Evolutionary conservation across 1,140 invertebrate species (phyloP).

Genomic region (Copidosoma floridanum): DNA sequence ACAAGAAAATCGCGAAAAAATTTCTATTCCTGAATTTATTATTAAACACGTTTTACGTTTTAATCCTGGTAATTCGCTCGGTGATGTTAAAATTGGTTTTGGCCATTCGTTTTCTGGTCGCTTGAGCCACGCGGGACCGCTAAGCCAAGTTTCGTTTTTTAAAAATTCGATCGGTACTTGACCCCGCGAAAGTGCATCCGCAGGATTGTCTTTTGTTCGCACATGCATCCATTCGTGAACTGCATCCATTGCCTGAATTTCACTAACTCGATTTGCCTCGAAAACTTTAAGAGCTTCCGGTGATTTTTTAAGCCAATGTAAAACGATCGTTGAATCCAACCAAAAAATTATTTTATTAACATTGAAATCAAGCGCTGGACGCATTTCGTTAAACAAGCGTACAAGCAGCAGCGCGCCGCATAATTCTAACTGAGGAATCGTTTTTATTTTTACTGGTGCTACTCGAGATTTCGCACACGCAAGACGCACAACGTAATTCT

Average conservation of each 20-base stretch:
- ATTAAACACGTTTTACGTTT: background rate
- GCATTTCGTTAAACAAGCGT: background rate
- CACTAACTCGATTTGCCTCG: background rate
- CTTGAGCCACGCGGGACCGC: too few relatives aligned
- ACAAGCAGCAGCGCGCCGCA: slow-evolving; percentile 13
- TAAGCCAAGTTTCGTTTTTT: background rate
- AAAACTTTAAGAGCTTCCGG: slow-evolving; percentile 26
- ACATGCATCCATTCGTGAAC: too few relatives aligned
- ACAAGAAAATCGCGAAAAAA: background rate
- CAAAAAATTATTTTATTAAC: background rate
- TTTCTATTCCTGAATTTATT: background rate
- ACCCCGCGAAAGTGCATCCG: too few relatives aligned
- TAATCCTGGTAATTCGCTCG: background rate
- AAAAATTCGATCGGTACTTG: background rate
- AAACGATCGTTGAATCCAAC: slow-evolving; percentile 6
- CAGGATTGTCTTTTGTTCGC: too few relatives aligned
- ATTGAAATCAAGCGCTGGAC: background rate
- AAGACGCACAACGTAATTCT: background rate
- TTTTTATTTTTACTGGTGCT: slow-evolving; percentile 4
- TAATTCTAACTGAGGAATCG: slow-evolving; percentile 14
- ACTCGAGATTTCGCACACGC: slow-evolving; percentile 11
- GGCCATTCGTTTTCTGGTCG: too few relatives aligned
- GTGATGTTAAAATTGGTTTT: too few relatives aligned
- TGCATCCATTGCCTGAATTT: slow-evolving; percentile 3
- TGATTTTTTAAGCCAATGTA: background rate